Percentiles rank a stretch among this genome's conserved stretches.
phyloP scores from a whole-genome alignment of 2,888 invertebrate species.

The Aleiodes testaceus region DNA sequence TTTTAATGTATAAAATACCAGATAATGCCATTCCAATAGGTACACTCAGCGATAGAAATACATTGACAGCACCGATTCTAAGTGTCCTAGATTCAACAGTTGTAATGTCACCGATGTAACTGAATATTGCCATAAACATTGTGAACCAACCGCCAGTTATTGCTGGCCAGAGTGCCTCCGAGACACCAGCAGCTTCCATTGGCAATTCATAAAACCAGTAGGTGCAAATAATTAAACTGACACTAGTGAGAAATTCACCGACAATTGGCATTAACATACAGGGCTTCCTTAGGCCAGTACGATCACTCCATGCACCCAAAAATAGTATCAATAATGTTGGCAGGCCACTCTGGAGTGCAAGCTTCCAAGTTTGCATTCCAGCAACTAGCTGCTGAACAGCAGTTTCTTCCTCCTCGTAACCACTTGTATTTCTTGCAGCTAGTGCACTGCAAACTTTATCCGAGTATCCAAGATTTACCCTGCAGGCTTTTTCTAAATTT shows the following conservation, averaged over 20 bases:
- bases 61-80: slow-evolving; percentile 89
- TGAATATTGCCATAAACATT: slow-evolving; percentile 92
- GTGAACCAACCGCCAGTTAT: slow-evolving; percentile 91
- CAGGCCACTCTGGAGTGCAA: slow-evolving; percentile 86
- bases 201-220: slow-evolving; percentile 86
- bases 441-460: slow-evolving; percentile 85
- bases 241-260: slow-evolving; percentile 85
- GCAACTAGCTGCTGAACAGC: slow-evolving; percentile 79
- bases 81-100: slow-evolving; percentile 87
- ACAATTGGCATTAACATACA: slow-evolving; percentile 88
- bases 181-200: slow-evolving; percentile 86
- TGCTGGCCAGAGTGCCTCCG: slow-evolving; percentile 88
- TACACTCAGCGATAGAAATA: slow-evolving; percentile 90
- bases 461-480: slow-evolving; percentile 85
- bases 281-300: slow-evolving; percentile 81
- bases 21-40: slow-evolving; percentile 92
- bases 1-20: slow-evolving; percentile 84
- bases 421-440: slow-evolving; percentile 81
- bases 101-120: slow-evolving; percentile 91
- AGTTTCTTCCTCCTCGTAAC: slow-evolving; percentile 78
- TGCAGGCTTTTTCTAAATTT: slow-evolving; percentile 89
- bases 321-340: slow-evolving; percentile 89
- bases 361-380: slow-evolving; percentile 89
- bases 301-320: slow-evolving; percentile 81
- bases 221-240: slow-evolving; percentile 85